Percentiles rank a stretch among this genome's conserved stretches.
Evolutionary conservation across 1,140 invertebrate species (phyloP).

Genomic region (Pseudomyrmex cubaensis): DNA sequence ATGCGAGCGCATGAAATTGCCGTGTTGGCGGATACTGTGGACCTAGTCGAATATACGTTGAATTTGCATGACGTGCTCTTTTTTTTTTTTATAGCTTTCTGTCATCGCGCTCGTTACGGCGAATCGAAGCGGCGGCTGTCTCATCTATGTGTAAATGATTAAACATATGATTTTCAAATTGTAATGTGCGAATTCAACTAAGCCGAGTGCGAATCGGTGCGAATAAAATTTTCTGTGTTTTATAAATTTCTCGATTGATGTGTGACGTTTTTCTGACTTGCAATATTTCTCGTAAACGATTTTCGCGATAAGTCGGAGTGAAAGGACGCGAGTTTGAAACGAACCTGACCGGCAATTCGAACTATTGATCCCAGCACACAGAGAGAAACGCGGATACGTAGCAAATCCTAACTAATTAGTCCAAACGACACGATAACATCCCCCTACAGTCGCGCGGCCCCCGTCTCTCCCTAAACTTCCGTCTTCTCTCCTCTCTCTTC

Average conservation of each 20-base stretch:
- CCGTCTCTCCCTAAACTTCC: slow-evolving; percentile 49
- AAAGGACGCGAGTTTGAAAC: not conserved
- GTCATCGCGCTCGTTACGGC: not conserved
- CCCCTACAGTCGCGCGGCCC: slow-evolving; percentile 33
- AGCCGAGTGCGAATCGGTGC: too few relatives aligned
- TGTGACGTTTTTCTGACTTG: too few relatives aligned
- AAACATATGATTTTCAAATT: not conserved
- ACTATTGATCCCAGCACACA: slow-evolving; percentile 5
- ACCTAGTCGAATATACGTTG: slow-evolving; percentile 60
- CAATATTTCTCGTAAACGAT: too few relatives aligned
- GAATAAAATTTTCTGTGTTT: too few relatives aligned
- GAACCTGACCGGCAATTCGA: slow-evolving; percentile 4
- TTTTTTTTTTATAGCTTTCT: slow-evolving; percentile 30
- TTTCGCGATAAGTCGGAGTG: not conserved
- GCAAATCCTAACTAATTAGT: slow-evolving; percentile 76
- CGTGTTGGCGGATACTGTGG: slow-evolving; percentile 61
- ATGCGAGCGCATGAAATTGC: slow-evolving; percentile 75
- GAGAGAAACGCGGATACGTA: slow-evolving; percentile 29
- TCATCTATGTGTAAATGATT: slow-evolving; percentile 22
- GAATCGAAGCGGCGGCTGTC: slow-evolving; percentile 13
- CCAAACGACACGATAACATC: slow-evolving; percentile 66
- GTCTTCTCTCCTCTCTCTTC: slow-evolving; percentile 17
- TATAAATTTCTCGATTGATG: not conserved
- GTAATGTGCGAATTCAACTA: too few relatives aligned
- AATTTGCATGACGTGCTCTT: slow-evolving; percentile 64